Base-by-base conservation (phyloP, 2,888 invertebrate genomes). In the Philopedon plagiatum region DNA sequence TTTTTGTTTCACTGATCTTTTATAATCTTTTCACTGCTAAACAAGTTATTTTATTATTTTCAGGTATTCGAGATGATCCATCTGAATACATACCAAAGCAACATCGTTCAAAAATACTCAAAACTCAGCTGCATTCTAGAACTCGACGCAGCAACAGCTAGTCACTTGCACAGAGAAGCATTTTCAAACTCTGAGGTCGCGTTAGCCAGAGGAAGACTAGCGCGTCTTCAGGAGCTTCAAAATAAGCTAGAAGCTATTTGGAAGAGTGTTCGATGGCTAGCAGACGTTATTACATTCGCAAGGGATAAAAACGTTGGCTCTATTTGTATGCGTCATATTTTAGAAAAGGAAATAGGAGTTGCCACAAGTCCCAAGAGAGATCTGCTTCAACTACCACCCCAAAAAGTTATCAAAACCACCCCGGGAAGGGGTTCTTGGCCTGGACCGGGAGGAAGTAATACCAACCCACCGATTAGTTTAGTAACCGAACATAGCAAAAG, bases 21-120 rank as follows among this genome's bases (percentile, higher is more conserved):
- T 18, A 37, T 11, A 7, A 15, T 61, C 26, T 13, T 9, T 41
- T 44, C 7, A 39, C 32, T 19, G 23, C 15, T 29, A 1, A 7
- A 13, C 11, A 34, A 34, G 2, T 0, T 7, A 23, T 1, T 15
- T 54, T 32, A 60, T 65, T 69, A 19, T 51, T 77, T 75, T 11
- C 96, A 98, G 86, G 95, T 95, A 0, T 95, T 94, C 81, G 94
- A 96, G 89, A 93, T 95, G 97, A 95, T 98, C 73, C 98, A 99
- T 84, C 88, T 98, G 75, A 93, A 93, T 81, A 97, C 98, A 1
- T 99, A 99, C 86, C 97, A 98, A 83, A 91, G 91, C 58, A 94
- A 93, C 78, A 93, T 99, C 75, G 92, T 99, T 64, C 92, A 93
- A 80, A 92, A 95, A 82, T 99, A 98, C 87, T 94, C 97, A 1